Base-by-base conservation (phyloP, 2,113 vertebrate genomes). In the Aegypius monachus region DNA sequence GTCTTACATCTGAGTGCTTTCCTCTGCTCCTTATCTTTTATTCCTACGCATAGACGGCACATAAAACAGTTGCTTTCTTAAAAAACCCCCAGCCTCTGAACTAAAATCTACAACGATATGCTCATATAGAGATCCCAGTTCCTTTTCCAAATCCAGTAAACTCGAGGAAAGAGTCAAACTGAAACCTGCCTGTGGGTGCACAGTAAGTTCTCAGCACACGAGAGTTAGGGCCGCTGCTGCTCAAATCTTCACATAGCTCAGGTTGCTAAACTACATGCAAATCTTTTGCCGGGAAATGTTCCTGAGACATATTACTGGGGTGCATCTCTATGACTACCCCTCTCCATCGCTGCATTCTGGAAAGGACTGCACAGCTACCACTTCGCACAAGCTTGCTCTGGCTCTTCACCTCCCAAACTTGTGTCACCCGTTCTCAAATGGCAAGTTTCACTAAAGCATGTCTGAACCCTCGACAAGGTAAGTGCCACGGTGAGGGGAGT, bases 381-480 rank as follows among this genome's bases (percentile, higher is more conserved):
- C 90, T 84, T 20, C 17, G 1, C 14, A 7, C 38, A 52, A 58
- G n/a, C 47, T 90, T 8, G 2, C 59, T 56, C 45, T 15, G 38
- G 25, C 45, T 94, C 80, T 48, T 72, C 71, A 18, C 16, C 53
- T 67, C 67, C 38, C 29, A 9, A 53, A 19, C 56, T 3, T 13
- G 20, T 3, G 27, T 10, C 2, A 0, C 53, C 42, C 0, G 0
- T 5, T 78, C 80, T 40, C 1, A 0, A 31, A 67, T 0, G 26
- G 18, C 62, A 45, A 36, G 5, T 82, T 40, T 48, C 84, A 25
- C 34, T 43, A 25, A 7, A 81, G 50, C 73, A 38, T 10, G 86
- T 59, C 81, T 73, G 89, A 80, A 16, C 25, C 17, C 61, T 43
- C 0, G 1, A 13, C 38, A 16, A 96, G 84, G 97, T 93, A 94